Evolutionary conservation across 2,113 vertebrate species (phyloP), one percentile per base, ranked within the genome.

Genomic region (Geothlypis trichas): DNA sequence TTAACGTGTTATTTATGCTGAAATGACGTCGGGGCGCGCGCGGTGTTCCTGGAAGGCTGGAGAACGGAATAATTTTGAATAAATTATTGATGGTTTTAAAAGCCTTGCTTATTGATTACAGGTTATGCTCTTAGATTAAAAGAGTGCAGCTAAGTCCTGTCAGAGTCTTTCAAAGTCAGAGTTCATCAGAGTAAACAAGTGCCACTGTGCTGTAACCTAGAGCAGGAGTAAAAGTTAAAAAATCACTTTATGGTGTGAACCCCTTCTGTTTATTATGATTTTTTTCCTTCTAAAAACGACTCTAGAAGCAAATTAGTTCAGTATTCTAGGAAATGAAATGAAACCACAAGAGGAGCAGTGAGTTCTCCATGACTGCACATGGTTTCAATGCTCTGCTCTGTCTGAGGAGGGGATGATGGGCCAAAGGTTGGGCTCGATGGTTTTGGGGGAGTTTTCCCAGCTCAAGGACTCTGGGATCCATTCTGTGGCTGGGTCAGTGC

Each of bases 81-180:
- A 95, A 93, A 95, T 97, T 94, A 97, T 96, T 96, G 95, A 96
- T 96, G 78, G 57, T 80, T 96, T 88, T 95, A 94, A 97, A 96
- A 96, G 87, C 90, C 61, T 75, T 74, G 67, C 76, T 67, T 96
- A 97, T 97, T 95, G 95, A 97, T 96, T 93, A 96, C 83, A 96
- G 85, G 92, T 96, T 96, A 77, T 81, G 44, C 55, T 92, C 85
- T 84, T 33, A 72, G 92, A 94, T 96, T 97, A 96, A 96, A 95
- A 93, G 88, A 96, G 82, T 86, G 73, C 92, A 90, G 83, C 88
- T 86, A 88, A 93, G 83, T 81, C 83, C 79, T 95, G 88, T 94
- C 76, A 84, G 90, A 96, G 85, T 75, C 88, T 93, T 74, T 97
- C 90, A 91, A 84, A 96, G 91, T 84, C 89, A 86, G 68, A 83